phyloP scores from a whole-genome alignment of 2,797 vertebrate genomes.

The Manis javanica region DNA sequence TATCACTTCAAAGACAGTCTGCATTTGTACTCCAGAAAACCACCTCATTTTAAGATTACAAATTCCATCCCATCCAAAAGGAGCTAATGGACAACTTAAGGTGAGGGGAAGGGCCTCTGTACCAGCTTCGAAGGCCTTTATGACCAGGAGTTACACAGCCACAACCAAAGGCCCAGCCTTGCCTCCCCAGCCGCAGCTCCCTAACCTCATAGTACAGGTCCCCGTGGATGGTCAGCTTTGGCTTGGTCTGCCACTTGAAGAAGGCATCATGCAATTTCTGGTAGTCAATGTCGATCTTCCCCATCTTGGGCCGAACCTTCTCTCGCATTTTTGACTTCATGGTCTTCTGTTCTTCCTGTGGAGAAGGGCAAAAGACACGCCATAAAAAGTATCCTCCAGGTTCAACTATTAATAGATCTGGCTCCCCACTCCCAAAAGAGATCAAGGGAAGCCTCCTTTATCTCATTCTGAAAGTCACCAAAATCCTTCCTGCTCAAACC shows the following conservation, averaged over 20 bases:
- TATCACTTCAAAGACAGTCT: not conserved
- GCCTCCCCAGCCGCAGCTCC: not conserved
- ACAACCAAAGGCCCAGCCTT: not conserved
- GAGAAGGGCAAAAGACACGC: not conserved
- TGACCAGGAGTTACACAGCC: not conserved
- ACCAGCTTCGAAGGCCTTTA: not conserved
- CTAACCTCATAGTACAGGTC: constrained; percentile 94
- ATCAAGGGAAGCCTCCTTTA: not conserved
- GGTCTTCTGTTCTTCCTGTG: constrained; percentile 95
- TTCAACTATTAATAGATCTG: not conserved
- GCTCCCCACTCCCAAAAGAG: not conserved
- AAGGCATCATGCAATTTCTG: constrained; percentile 97
- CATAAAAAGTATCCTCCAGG: not conserved
- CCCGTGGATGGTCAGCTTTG: constrained; percentile 96
- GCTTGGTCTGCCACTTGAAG: constrained; percentile 98
- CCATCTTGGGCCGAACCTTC: constrained; percentile 97
- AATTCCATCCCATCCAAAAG: not conserved
- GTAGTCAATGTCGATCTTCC: constrained; percentile 98
- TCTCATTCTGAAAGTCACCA: not conserved
- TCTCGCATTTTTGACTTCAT: constrained; percentile 99
- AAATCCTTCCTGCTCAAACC: not conserved
- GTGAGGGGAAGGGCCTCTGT: not conserved
- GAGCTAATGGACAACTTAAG: not conserved
- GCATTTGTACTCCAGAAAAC: not conserved
- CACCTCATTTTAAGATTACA: not conserved